Percentiles rank a stretch among this genome's conserved stretches.
Evolutionary conservation across 2,113 vertebrate genomes (phyloP).

Genomic region (Pogona vitticeps): DNA sequence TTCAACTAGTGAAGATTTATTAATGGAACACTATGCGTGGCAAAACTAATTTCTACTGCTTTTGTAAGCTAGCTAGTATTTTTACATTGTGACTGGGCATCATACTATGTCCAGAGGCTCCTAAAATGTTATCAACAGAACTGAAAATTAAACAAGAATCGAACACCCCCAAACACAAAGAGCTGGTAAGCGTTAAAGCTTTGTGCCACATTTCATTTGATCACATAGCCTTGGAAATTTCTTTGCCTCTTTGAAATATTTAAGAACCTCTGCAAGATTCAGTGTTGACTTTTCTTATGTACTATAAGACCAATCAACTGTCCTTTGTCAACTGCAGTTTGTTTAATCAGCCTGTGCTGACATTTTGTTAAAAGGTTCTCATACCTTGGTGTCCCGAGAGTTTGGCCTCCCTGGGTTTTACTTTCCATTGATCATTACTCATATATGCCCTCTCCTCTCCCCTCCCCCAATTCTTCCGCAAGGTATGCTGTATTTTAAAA

Average conservation of each 20-base stretch:
- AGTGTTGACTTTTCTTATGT: slow-evolving; percentile 37
- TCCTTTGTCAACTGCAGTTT: slow-evolving; percentile 32
- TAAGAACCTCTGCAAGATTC: slow-evolving; percentile 13
- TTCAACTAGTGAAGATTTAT: slow-evolving; percentile 47
- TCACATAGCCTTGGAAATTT: not conserved
- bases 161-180: not conserved
- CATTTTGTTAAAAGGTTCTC: slow-evolving; percentile 57
- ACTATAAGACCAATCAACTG: slow-evolving; percentile 29
- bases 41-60: slow-evolving; percentile 48
- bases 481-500: slow-evolving; percentile 58
- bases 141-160: slow-evolving; percentile 35
- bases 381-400: slow-evolving; percentile 34
- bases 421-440: slow-evolving; percentile 64
- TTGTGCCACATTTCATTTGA: slow-evolving; percentile 36
- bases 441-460: slow-evolving; percentile 29
- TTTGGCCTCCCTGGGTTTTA: slow-evolving; percentile 48
- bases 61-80: slow-evolving; percentile 45
- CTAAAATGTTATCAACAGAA: slow-evolving; percentile 44
- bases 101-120: slow-evolving; percentile 30
- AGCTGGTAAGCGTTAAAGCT: not conserved
- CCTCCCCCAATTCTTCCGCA: slow-evolving; percentile 68
- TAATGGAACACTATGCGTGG: slow-evolving; percentile 37
- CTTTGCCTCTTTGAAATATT: slow-evolving; percentile 18
- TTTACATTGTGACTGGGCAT: slow-evolving; percentile 39
- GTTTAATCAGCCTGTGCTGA: slow-evolving; percentile 45